phyloP scores from a whole-genome alignment of 2,113 vertebrate species.

The Morone chrysops region DNA sequence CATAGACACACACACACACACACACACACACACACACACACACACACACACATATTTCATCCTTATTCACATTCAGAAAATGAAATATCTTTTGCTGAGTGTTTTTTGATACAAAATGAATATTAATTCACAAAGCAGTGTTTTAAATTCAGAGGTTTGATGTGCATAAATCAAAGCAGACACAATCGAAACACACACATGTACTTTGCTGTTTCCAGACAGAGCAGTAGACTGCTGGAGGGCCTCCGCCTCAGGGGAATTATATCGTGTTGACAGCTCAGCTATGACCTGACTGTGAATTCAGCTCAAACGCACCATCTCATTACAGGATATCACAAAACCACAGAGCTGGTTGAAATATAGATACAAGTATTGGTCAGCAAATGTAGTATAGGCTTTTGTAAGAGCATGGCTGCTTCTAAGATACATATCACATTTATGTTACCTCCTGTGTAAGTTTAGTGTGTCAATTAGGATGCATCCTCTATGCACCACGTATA shows the following conservation, averaged over 20 bases:
- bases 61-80: conserved; percentile 1
- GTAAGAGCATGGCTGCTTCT: conserved; percentile 12
- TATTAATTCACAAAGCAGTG: conserved; percentile 16
- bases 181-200: conserved; percentile 11
- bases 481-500: no score
- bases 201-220: conserved; percentile 58
- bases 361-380: conserved; percentile 55
- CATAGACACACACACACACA: not conserved
- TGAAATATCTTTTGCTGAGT: conserved; percentile 17
- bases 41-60: not conserved
- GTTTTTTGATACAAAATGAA: conserved; percentile 18
- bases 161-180: conserved; percentile 46
- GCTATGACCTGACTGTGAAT: conserved; percentile 66
- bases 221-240: conserved; percentile 43
- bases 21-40: no score
- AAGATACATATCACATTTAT: conserved; percentile 25
- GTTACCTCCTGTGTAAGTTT: not conserved
- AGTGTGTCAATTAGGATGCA: conserved; percentile 4
- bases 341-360: conserved; percentile 56
- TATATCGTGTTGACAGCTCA: conserved; percentile 61
- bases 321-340: conserved; percentile 63
- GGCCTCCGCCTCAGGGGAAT: conserved; percentile 58
- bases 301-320: conserved; percentile 65
- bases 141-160: conserved; percentile 33
- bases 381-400: conserved; percentile 18